Evolutionary conservation across 2,888 invertebrate genomes (phyloP), one percentile per base, ranked within the genome.

Genomic region (Epiblema foenella): DNA sequence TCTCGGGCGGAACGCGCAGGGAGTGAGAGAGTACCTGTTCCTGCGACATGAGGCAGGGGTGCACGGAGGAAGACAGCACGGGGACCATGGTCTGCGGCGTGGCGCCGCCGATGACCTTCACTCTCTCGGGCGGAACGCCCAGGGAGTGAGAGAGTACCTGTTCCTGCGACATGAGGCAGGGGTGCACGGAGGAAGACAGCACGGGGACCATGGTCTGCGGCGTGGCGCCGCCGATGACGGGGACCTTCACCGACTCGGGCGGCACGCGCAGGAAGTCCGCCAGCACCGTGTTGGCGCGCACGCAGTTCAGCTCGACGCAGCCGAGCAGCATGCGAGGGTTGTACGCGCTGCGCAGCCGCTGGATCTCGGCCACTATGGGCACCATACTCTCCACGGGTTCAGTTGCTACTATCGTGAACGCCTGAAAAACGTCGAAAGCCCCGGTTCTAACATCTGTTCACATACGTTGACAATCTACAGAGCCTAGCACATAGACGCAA

Each of bases 1-100:
- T n/a, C n/a, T n/a, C n/a, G n/a, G n/a, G n/a, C n/a, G n/a, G n/a
- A n/a, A n/a, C n/a, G n/a, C n/a, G n/a, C n/a, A n/a, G n/a, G n/a
- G n/a, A n/a, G n/a, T n/a, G n/a, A n/a, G n/a, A n/a, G n/a, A n/a
- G 46, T 68, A 90, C 93, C 87, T 93, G 91, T 74, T 91, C 88
- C 73, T 91, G 90, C 7, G 82, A 84, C 85, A 93, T 94, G 10
- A 88, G 85, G 67, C 94, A 93, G 9, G 94, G 90, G 65, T 95
- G 95, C 3, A 94, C 91, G 15, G 94, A 93, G 63, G 95, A 94
- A 0, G 96, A 96, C 46, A 96, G 89, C 24, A 96, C 91, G 0
- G 96, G 96, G 69, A 96, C 95, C 89, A 96, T 96, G 15, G 96
- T 96, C 29, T 91, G 86, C 0, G 95, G 94, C n/a, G 95, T 94